phyloP scores from a whole-genome alignment of 2,797 vertebrate species.

The Danio aesculapii region DNA sequence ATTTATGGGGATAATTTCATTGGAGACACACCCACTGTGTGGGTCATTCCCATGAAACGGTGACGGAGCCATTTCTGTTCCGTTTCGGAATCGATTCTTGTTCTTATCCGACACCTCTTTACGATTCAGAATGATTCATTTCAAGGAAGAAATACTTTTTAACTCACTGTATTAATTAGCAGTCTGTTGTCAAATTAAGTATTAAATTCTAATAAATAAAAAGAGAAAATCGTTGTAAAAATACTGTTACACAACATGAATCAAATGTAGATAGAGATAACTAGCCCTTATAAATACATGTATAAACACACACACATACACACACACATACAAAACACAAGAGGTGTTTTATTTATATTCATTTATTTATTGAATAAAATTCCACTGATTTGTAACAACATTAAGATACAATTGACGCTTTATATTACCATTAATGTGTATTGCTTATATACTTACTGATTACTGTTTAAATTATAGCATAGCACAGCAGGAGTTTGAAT shows the following conservation, averaged over 20 bases:
- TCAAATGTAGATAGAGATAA: too few relatives aligned
- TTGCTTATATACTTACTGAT: too few relatives aligned
- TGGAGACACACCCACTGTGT: slow-evolving; percentile 46
- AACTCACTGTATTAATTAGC: neutral
- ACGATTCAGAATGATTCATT: neutral
- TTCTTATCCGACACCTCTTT: neutral
- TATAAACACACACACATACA: too few relatives aligned
- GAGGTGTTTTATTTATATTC: neutral
- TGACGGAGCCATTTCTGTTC: slow-evolving; percentile 18
- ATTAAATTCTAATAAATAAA: neutral
- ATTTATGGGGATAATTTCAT: neutral
- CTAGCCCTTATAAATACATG: too few relatives aligned
- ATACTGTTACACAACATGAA: too few relatives aligned
- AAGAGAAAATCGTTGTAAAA: too few relatives aligned
- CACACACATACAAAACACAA: too few relatives aligned
- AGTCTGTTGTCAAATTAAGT: neutral
- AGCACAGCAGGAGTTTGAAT: neutral
- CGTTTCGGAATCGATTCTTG: neutral
- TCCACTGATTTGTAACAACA: neutral
- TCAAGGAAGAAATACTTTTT: neutral
- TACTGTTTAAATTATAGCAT: too few relatives aligned
- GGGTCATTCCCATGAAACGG: slow-evolving; percentile 12
- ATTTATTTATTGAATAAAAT: neutral
- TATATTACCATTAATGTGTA: too few relatives aligned
- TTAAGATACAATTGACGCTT: neutral